phyloP scores from a whole-genome alignment of 1,140 invertebrate genomes.

The Drosophila elegans region DNA sequence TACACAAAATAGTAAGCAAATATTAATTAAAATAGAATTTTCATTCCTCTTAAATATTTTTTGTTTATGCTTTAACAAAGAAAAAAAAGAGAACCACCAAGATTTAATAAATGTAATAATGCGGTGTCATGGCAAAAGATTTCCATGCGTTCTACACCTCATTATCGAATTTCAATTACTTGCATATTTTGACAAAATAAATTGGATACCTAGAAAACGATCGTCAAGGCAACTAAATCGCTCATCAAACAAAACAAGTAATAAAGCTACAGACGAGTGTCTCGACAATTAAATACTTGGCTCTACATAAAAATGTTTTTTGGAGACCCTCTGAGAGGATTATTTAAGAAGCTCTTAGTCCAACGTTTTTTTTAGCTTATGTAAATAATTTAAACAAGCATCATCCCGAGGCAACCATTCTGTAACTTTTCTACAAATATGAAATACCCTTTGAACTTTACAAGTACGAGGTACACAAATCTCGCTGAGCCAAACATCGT shows the following conservation, averaged over 20 bases:
- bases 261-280: neutral
- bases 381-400: too few relatives aligned
- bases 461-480: neutral
- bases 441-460: neutral
- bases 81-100: neutral
- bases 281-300: neutral
- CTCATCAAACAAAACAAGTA: neutral
- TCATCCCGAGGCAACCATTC: too few relatives aligned
- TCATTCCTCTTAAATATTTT: neutral
- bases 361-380: too few relatives aligned
- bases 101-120: neutral
- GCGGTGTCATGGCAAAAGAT: conserved; percentile 4
- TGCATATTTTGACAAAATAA: conserved; percentile 21
- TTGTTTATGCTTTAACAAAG: neutral
- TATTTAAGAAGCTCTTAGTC: too few relatives aligned
- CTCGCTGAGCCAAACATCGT: conserved; percentile 14
- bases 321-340: too few relatives aligned
- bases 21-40: too few relatives aligned
- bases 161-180: conserved; percentile 30
- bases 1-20: too few relatives aligned
- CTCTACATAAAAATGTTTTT: neutral
- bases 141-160: conserved; percentile 6
- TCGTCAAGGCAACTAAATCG: conserved; percentile 29
- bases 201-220: conserved; percentile 6
- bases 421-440: neutral